Percentiles rank a stretch among this genome's conserved stretches.
phyloP scores from a whole-genome alignment of 2,797 vertebrate genomes.

The Phataginus tetradactyla region DNA sequence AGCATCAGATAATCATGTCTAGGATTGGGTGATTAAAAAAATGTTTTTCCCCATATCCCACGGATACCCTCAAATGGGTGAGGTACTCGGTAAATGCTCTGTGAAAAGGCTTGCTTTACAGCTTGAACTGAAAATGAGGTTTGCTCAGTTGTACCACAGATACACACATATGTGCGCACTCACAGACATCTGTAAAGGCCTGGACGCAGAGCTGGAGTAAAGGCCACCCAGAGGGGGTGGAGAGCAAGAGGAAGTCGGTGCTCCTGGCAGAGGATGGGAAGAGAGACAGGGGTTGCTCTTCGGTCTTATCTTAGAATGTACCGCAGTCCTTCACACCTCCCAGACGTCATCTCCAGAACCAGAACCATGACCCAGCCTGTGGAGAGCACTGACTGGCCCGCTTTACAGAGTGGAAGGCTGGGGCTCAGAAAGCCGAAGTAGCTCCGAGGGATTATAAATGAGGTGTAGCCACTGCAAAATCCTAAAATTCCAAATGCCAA shows the following conservation, averaged over 20 bases:
- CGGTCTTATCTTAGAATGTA: neutral
- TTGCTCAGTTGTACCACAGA: neutral
- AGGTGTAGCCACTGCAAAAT: neutral
- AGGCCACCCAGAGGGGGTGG: neutral
- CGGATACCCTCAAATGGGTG: neutral
- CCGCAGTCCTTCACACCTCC: neutral
- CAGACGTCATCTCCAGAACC: fast-evolving
- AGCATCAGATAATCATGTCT: neutral
- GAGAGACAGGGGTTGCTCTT: neutral
- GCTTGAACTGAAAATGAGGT: neutral
- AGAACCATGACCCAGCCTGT: neutral
- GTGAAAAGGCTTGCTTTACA: neutral
- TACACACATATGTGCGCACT: fast-evolving
- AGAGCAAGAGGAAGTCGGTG: neutral
- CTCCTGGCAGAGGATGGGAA: neutral
- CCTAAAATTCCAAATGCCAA: neutral
- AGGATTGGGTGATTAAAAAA: neutral
- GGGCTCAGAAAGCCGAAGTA: neutral
- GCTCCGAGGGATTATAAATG: neutral
- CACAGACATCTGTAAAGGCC: fast-evolving
- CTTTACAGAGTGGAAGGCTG: neutral
- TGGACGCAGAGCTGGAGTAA: neutral
- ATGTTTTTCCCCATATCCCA: neutral
- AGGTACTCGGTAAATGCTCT: neutral
- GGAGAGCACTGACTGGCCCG: neutral